A percentile compares a stretch with the other conserved stretches of the same genome.
Conservation (phyloP, 2,797 vertebrate genomes). For the Sphenopsis melanotis region DNA sequence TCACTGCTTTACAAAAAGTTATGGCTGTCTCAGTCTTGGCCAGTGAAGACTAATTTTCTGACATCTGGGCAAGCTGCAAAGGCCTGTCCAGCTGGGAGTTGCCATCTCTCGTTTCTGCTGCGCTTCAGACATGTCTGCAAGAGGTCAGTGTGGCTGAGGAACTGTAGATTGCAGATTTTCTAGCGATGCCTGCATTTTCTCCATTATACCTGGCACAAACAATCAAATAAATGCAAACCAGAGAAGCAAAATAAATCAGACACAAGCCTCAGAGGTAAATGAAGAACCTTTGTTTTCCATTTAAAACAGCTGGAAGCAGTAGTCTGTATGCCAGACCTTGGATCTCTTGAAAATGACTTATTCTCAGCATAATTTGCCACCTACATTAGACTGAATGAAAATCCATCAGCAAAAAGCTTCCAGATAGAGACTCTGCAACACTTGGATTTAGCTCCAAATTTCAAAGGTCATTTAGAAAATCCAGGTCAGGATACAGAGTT, state of each 20-base stretch:
- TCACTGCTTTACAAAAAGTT: neutral
- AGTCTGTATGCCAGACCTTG: conserved; percentile 33
- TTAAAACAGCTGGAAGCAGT: conserved; percentile 35
- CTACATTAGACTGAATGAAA: conserved; percentile 52
- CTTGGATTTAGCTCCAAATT: conserved; percentile 54
- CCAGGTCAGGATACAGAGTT: conserved; percentile 40
- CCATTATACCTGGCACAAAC: conserved; percentile 58
- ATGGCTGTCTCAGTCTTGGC: neutral
- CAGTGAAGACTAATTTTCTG: neutral
- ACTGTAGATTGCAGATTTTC: neutral
- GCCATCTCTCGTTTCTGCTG: neutral
- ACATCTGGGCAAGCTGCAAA: neutral
- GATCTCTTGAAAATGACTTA: conserved; percentile 44
- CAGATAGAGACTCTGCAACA: conserved; percentile 28
- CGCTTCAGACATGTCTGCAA: neutral
- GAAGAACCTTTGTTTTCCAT: conserved; percentile 64
- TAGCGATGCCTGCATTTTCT: conserved; percentile 35
- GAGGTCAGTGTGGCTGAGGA: neutral
- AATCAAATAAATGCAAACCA: conserved; percentile 56
- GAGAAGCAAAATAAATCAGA: conserved; percentile 41
- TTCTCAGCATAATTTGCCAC: conserved; percentile 34
- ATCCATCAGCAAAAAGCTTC: conserved; percentile 38
- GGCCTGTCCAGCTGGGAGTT: neutral
- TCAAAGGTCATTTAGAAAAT: conserved; percentile 51
- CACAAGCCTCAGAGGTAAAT: conserved; percentile 64